A percentile compares a stretch with the other conserved stretches of the same genome.
These are phyloP conservation scores for Sphecodes monilicornis DNA, from an alignment of 2,888 invertebrate species.

Conservation along the genomic window DNA sequence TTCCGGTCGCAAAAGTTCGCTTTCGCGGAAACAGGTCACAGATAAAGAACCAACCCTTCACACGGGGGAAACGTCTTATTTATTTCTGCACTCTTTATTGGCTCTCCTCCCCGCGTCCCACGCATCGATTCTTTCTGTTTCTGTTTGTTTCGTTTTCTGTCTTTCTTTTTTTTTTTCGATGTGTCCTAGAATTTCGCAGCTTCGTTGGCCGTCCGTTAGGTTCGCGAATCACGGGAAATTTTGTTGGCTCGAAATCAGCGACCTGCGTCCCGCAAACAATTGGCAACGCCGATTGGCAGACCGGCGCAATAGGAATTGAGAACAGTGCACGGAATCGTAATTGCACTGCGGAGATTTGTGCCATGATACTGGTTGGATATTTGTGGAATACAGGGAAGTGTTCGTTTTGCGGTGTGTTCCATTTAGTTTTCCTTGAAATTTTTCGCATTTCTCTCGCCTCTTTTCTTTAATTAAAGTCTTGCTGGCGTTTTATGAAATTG, in stretches of 20 bases:
- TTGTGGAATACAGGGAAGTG: too few species aligned
- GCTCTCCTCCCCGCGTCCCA: neutral
- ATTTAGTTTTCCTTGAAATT: too few species aligned
- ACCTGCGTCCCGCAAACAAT: neutral
- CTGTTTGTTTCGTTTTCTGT: neutral
- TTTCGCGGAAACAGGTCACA: neutral
- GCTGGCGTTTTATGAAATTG: neutral
- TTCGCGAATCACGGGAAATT: neutral
- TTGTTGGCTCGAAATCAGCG: conserved; percentile 2
- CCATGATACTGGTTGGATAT: neutral
- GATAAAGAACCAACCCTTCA: neutral
- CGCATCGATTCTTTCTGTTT: neutral
- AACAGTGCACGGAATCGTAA: neutral
- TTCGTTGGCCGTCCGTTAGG: neutral
- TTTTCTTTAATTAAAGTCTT: neutral
- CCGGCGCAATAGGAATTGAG: neutral
- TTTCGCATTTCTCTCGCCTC: too few species aligned
- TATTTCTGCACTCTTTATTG: conserved; percentile 50
- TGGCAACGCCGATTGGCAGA: neutral
- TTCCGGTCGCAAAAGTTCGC: neutral
- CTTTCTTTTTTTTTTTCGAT: neutral
- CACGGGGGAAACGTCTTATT: conserved; percentile 42
- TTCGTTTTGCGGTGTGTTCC: too few species aligned
- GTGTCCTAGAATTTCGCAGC: neutral
- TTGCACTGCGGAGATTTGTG: neutral